Conservation (phyloP, 2,797 vertebrate genomes). For the Acanthis flammea region DNA sequence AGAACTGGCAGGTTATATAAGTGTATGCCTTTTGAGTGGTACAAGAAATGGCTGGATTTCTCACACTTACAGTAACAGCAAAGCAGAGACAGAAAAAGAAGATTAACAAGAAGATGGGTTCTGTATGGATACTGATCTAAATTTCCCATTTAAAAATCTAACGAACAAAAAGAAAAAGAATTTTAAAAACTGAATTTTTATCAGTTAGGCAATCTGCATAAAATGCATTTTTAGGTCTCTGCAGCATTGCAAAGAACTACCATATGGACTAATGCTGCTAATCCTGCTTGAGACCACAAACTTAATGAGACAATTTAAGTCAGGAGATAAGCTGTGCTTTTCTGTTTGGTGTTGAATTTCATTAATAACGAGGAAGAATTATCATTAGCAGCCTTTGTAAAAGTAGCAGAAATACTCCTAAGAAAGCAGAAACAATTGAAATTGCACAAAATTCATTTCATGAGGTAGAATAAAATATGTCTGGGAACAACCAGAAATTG, state of each 20-base stretch:
- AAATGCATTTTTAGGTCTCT: background rate
- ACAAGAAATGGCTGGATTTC: background rate
- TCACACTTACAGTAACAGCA: background rate
- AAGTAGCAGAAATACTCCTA: background rate
- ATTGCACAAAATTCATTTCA: background rate
- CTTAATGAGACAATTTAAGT: slow-evolving; percentile 18
- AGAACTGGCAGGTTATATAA: background rate
- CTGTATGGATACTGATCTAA: background rate
- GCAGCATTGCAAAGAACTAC: background rate
- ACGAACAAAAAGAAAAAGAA: background rate
- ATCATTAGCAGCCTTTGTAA: background rate
- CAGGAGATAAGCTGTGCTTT: background rate
- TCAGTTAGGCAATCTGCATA: background rate
- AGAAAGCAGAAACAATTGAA: background rate
- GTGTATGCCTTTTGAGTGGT: background rate
- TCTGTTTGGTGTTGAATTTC: background rate
- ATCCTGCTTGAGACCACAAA: slow-evolving; percentile 27
- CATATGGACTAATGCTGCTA: background rate
- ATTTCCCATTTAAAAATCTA: background rate
- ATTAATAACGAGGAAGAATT: slow-evolving; percentile 19
- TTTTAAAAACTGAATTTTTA: background rate
- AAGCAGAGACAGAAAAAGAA: background rate
- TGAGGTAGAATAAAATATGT: background rate
- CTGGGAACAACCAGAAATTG: background rate
- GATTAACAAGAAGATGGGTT: background rate